A percentile compares a stretch with the other conserved stretches of the same genome.
phyloP scores from a whole-genome alignment of 2,113 vertebrate genomes.

The Mellivora capensis region DNA sequence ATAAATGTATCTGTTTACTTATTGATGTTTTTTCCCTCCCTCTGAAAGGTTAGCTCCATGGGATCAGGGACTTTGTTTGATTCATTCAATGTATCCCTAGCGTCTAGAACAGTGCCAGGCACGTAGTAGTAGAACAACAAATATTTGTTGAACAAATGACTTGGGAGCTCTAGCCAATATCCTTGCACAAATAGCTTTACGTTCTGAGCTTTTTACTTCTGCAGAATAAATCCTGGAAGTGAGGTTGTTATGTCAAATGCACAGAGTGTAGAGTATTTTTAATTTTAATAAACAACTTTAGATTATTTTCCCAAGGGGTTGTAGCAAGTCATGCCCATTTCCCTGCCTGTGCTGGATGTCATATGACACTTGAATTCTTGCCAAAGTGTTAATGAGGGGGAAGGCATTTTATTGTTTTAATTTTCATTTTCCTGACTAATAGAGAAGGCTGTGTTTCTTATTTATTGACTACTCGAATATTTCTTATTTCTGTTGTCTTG shows the following conservation, averaged over 20 bases:
- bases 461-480: neutral
- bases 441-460: neutral
- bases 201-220: neutral
- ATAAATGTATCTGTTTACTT: neutral
- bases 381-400: neutral
- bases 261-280: neutral
- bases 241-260: neutral
- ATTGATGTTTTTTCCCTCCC: neutral
- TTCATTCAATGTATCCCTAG: neutral
- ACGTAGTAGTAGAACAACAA: neutral
- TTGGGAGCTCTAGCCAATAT: neutral
- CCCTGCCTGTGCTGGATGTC: neutral
- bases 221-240: neutral
- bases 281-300: constrained; percentile 28
- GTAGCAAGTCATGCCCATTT: neutral
- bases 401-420: constrained; percentile 33
- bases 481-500: constrained; percentile 8
- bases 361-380: neutral
- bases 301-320: constrained; percentile 27
- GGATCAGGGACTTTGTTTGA: neutral
- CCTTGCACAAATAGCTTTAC: neutral
- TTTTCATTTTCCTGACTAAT: constrained; percentile 45
- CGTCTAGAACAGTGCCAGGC: neutral
- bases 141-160: neutral
- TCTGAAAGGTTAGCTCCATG: neutral